Base-by-base conservation (phyloP, 2,113 vertebrate species). In the Lonchura striata region DNA sequence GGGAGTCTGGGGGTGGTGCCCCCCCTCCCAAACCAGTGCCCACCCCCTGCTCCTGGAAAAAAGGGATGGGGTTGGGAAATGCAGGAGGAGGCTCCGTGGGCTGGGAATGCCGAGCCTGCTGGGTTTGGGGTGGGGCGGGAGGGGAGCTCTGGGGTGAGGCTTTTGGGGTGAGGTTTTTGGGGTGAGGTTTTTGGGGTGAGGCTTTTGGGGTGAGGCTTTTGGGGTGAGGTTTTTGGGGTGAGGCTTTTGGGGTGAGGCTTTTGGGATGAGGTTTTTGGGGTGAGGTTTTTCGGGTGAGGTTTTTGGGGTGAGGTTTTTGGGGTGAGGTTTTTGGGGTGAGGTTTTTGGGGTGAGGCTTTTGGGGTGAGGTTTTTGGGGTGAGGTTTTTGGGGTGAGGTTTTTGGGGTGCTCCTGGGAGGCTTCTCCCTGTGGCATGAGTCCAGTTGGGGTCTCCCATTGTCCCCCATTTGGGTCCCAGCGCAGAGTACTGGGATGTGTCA, bases 1-100 rank as follows among this genome's bases (percentile, higher is more conserved):
- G 42, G 10, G 8, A 33, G 22, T 57, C 11, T 0, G 1, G 42
- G n/a, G 3, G 13, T 33, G 41, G 21, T 21, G 22, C n/a, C 23
- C 11, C 31, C 75, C 2, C 0, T 4, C 19, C 42, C 35, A 50
- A 9, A 57, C 13, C 53, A 49, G 31, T 10, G 56, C 66, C 15
- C 31, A 13, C 3, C 2, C 21, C 52, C 33, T 2, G 4, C 27
- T 72, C 39, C 49, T 8, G 59, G 46, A 10, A 33, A 68, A 31
- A 33, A 18, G 22, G 3, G 35, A 10, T 19, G 39, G 71, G 15
- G 33, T 18, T 27, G 46, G 72, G 46, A 69, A 75, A 22, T 33
- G 31, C 3, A 7, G 37, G 25, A 54, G 21, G 7, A n/a, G 15
- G 12, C 25, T 82, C 47, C 33, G 1, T 17, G 6, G 52, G 15